Conservation (phyloP, 2,113 vertebrate genomes). For the Condylura cristata region DNA sequence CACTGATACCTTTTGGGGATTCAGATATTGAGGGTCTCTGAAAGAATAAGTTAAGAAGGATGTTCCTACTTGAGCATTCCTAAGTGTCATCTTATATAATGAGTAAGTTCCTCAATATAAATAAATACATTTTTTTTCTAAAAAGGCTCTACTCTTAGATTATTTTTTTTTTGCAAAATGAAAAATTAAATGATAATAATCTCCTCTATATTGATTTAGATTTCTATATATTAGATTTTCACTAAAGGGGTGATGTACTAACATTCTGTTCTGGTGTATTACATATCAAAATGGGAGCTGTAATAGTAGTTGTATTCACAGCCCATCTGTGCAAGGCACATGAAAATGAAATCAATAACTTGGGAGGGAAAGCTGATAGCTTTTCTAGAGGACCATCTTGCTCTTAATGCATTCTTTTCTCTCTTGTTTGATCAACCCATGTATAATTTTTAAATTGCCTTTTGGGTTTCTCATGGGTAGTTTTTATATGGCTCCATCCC, state of each 20-base stretch:
- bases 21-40: background rate
- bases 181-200: background rate
- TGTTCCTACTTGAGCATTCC: background rate
- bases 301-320: background rate
- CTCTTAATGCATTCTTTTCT: background rate
- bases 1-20: background rate
- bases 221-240: background rate
- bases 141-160: background rate
- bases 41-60: background rate
- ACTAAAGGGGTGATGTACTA: background rate
- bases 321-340: background rate
- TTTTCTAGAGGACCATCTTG: background rate
- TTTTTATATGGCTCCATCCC: background rate
- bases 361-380: background rate
- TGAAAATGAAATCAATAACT: background rate
- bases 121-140: background rate
- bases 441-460: slow-evolving; percentile 3
- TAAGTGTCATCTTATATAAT: background rate
- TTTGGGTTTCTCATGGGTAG: background rate
- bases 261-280: background rate
- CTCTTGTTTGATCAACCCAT: background rate
- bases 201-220: background rate
- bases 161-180: background rate
- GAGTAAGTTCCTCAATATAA: slow-evolving; percentile 20
- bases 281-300: background rate